These are phyloP conservation scores for Pollenia angustigena DNA, from an alignment of 2,888 invertebrate species.

Conservation along the genomic window DNA sequence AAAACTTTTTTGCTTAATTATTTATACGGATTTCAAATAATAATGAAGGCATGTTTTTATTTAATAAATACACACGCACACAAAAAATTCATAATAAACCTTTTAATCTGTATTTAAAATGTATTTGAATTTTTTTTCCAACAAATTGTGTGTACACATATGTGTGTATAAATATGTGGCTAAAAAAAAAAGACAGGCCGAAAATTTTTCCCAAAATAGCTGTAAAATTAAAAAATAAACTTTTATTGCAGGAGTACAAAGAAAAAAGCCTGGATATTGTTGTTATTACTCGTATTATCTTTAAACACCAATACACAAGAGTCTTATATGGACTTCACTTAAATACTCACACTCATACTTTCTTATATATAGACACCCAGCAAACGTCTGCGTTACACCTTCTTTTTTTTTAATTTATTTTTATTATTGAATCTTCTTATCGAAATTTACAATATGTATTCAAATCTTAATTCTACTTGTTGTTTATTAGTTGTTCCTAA, in stretches of 20 bases:
- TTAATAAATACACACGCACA: background rate
- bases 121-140: background rate
- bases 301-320: slow-evolving; percentile 35
- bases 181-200: background rate
- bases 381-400: background rate
- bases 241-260: background rate
- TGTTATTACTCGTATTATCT: slow-evolving; percentile 15
- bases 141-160: background rate
- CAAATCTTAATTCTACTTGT: no score
- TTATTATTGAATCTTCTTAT: no score
- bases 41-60: no score
- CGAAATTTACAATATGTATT: no score
- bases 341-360: background rate
- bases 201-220: slow-evolving; percentile 21
- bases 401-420: no score
- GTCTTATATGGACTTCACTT: slow-evolving; percentile 14
- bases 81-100: background rate
- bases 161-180: background rate
- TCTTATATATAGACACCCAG: background rate
- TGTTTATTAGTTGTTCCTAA: no score
- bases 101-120: background rate
- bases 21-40: no score
- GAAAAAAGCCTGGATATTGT: background rate
- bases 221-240: background rate
- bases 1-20: no score